Conservation (phyloP, 1,140 invertebrate genomes). For the Microplitis demolitor region DNA sequence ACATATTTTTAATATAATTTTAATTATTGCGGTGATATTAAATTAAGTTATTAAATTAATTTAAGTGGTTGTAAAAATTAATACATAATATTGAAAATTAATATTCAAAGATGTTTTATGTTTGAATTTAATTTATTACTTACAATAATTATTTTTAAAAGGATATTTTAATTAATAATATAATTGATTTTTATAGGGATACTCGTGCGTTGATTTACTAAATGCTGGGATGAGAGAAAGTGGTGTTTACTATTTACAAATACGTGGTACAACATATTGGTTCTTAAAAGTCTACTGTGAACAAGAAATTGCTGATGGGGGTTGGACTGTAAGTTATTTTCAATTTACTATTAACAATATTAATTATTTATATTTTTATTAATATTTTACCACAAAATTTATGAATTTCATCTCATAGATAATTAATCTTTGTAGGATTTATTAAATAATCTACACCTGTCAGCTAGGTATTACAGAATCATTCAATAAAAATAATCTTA, state of each 20-base stretch:
- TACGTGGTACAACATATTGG: conserved; percentile 88
- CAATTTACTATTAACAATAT: background rate
- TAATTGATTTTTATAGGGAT: conserved; percentile 68
- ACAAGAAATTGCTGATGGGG: conserved; percentile 86
- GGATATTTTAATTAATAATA: conserved; percentile 6
- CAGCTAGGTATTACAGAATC: too few species aligned
- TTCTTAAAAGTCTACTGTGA: conserved; percentile 91
- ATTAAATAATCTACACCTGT: too few species aligned
- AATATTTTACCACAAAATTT: too few species aligned
- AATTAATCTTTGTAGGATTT: too few species aligned
- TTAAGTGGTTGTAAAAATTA: too few species aligned
- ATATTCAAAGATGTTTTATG: background rate
- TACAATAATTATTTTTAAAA: too few species aligned
- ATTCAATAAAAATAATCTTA: too few species aligned
- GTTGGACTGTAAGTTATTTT: conserved; percentile 83
- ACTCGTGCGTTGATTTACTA: conserved; percentile 82
- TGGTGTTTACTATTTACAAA: conserved; percentile 87
- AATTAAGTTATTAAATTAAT: conserved; percentile 30
- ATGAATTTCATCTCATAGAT: too few species aligned
- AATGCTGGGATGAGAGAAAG: conserved; percentile 84
- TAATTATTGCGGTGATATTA: too few species aligned
- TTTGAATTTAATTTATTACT: too few species aligned
- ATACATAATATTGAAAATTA: background rate
- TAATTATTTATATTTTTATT: too few species aligned
- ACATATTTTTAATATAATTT: too few species aligned